Conservation (phyloP, 1,140 invertebrate species). For the Brevipalpus yothersi region DNA sequence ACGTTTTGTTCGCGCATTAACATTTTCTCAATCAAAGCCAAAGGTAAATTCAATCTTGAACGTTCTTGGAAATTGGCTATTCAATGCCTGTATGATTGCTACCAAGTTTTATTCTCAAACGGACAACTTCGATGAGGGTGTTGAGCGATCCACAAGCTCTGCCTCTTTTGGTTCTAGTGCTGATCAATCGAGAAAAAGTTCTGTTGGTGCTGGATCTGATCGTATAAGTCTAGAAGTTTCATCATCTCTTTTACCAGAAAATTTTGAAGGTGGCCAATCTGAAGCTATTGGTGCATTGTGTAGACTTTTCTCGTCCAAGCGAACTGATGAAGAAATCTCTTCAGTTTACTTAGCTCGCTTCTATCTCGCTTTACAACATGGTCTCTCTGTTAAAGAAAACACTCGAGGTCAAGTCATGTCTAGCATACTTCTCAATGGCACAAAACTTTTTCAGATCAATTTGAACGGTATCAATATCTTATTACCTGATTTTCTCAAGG, state of each 20-base stretch:
- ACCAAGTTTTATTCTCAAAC: conserved; percentile 19
- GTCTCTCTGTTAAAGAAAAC: conserved; percentile 25
- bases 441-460: conserved; percentile 59
- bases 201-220: background rate
- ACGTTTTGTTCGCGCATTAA: background rate
- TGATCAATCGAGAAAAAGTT: background rate
- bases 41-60: conserved; percentile 82
- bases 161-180: background rate
- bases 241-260: conserved; percentile 13
- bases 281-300: conserved; percentile 84
- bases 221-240: conserved; percentile 8
- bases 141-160: background rate
- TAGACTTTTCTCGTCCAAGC: conserved; percentile 84
- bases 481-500: conserved; percentile 60
- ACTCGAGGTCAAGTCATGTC: conserved; percentile 31
- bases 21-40: conserved; percentile 29
- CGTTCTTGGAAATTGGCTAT: conserved; percentile 85
- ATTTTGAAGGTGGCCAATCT: conserved; percentile 50
- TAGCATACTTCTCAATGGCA: conserved; percentile 51
- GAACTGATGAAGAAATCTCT: conserved; percentile 78
- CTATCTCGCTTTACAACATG: conserved; percentile 69
- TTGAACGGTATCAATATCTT: conserved; percentile 74
- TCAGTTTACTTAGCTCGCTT: conserved; percentile 82
- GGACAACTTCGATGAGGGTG: background rate
- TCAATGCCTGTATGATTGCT: conserved; percentile 75